Conservation (phyloP, 1,140 invertebrate species). For the Rhopalosiphum maidis region DNA sequence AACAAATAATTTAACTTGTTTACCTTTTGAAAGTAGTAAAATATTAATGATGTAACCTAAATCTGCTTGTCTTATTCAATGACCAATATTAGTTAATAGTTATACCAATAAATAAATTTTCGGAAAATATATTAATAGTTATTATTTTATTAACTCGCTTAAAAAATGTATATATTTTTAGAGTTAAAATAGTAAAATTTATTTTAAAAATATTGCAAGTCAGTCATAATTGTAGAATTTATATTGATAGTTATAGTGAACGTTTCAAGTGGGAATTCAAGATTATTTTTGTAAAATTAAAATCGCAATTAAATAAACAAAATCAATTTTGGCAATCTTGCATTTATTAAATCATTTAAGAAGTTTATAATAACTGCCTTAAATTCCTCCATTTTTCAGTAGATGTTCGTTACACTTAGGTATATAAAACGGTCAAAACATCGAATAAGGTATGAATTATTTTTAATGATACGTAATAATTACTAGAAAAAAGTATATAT, state of each 20-base stretch:
- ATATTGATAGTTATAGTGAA: neutral
- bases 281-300: neutral
- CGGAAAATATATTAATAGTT: no score
- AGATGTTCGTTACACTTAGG: neutral
- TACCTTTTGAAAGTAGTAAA: no score
- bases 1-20: no score
- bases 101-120: no score
- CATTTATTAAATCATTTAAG: neutral
- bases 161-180: neutral
- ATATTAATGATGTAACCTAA: no score
- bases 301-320: neutral
- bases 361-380: no score
- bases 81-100: no score
- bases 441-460: neutral
- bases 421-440: neutral
- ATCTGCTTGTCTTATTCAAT: no score
- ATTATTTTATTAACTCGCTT: no score
- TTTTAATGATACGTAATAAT: neutral
- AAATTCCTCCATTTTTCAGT: neutral
- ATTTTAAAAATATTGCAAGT: neutral
- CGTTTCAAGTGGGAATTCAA: neutral
- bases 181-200: neutral
- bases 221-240: neutral
- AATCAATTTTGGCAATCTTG: neutral
- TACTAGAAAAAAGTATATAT: neutral